Base-by-base conservation (phyloP, 2,113 vertebrate species). In the Hemibagrus wyckioides region DNA sequence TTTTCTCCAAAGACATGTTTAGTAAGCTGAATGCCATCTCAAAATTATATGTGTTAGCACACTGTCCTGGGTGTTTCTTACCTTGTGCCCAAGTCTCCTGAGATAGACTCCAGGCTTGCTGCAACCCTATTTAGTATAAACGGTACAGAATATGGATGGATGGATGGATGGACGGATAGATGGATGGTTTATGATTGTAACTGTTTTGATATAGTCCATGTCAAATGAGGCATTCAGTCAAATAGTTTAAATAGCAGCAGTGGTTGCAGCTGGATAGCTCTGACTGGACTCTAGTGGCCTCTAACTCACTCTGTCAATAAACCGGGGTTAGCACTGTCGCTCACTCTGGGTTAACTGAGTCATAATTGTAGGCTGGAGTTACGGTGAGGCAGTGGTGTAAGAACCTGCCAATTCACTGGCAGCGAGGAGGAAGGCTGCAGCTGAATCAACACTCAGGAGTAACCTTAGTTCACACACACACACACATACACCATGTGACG, bases 321-420 rank as follows among this genome's bases (percentile, higher is more conserved):
- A 67, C 54, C 15, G 0, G 52, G 50, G 50, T 41, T 19, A 84
- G 48, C 48, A 54, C 41, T 33, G 59, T 54, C 79, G 88, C 89
- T 93, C 92, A 92, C 91, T 92, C 90, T 92, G 91, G 89, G 77
- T 90, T 92, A 90, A 94, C 91, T 92, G 93, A 94, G 93, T 95
- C 94, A 94, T 94, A 92, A 94, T 94, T 93, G 88, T 82, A 75
- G 90, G 88, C 89, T 87, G 39, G 89, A 85, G 84, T 39, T 86
- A 65, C 17, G 50, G 57, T 0, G 11, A 28, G 89, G 85, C 90
- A 65, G 48, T 36, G 88, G 90, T 93, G 92, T 94, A 90, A 86
- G 89, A 93, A 90, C 89, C 92, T 91, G 92, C 94, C 94, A 94
- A 91, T 94, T 90, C 89, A 90, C 93, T 92, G 93, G 94, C 92